Evolutionary conservation across 1,140 invertebrate species (phyloP).

Genomic region (Stegodyphus dumicola): DNA sequence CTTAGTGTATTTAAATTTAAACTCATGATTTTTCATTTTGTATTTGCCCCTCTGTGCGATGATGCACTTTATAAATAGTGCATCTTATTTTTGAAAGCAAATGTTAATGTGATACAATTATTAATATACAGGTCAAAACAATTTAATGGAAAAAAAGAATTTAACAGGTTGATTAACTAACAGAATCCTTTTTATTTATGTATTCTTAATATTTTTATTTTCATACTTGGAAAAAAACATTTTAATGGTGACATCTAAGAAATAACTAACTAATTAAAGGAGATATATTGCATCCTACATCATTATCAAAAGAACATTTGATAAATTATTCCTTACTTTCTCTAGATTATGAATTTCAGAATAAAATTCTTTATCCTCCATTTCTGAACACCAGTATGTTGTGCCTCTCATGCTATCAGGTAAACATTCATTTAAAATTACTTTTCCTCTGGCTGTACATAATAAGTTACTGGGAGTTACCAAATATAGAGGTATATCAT

Average conservation of each 20-base stretch:
- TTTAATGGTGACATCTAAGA: background rate
- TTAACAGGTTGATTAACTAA: no score
- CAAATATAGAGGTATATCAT: constrained; percentile 47
- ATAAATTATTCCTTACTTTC: constrained; percentile 23
- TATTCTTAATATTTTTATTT: no score
- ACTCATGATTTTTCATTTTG: no score
- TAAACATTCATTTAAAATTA: constrained; percentile 23
- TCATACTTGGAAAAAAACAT: background rate
- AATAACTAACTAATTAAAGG: no score
- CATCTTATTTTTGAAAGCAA: no score
- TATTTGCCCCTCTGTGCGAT: no score
- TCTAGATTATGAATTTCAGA: constrained; percentile 20
- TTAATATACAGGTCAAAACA: no score
- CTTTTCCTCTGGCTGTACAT: constrained; percentile 34
- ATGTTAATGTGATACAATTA: no score
- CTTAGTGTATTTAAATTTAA: no score
- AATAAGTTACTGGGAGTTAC: constrained; percentile 43
- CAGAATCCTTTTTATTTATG: no score
- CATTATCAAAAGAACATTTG: background rate
- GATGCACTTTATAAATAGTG: no score
- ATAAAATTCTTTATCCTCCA: constrained; percentile 4
- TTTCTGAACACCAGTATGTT: constrained; percentile 30
- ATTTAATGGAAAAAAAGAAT: no score
- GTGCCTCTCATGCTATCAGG: constrained; percentile 15
- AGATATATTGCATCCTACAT: background rate